Evolutionary conservation across 2,888 invertebrate genomes (phyloP), one percentile per base, ranked within the genome.

Genomic region (Colletes collaris): DNA sequence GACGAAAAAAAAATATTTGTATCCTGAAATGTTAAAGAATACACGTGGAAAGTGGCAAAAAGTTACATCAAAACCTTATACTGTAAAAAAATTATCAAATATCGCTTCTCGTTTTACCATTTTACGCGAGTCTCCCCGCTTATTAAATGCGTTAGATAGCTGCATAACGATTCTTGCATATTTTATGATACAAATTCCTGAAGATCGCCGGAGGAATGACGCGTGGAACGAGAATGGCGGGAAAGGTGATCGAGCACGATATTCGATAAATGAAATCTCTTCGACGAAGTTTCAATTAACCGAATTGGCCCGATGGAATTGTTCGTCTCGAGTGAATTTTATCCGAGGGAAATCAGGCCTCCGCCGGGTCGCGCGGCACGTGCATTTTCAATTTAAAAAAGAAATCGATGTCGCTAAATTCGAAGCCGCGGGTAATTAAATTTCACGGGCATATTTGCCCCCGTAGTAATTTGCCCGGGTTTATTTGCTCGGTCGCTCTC

Each of bases 221-320:
- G 40, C 7, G 4, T 40, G 4, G 7, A 40, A 40, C 3, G 7
- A 40, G 7, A 40, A 40, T 8, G 10, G 8, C 44, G 10, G 10
- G 7, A 46, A 46, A 46, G 8, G 44, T 13, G 60, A 62, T 46
- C 11, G 13, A 19, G 4, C 8, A 46, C 46, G 46, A 27, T 46
- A 46, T 46, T 46, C 44, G 44, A 46, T 46, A 7, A 46, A 62
- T 46, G 46, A 62, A 62, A 46, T 62, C 27, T 46, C 46, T 62
- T 46, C 60, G 60, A 13, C 60, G 27, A 62, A 46, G 60, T 62
- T 62, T 19, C 60, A 62, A 62, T 62, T 46, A 62, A 46, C 13
- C 27, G 46, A 13, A 46, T 62, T 27, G 46, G 46, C 13, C 46
- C 60, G 27, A 62, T 62, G 13, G 60, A 62, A 62, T 46, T 46